phyloP scores from a whole-genome alignment of 2,797 vertebrate genomes.

The Borostomias antarcticus region DNA sequence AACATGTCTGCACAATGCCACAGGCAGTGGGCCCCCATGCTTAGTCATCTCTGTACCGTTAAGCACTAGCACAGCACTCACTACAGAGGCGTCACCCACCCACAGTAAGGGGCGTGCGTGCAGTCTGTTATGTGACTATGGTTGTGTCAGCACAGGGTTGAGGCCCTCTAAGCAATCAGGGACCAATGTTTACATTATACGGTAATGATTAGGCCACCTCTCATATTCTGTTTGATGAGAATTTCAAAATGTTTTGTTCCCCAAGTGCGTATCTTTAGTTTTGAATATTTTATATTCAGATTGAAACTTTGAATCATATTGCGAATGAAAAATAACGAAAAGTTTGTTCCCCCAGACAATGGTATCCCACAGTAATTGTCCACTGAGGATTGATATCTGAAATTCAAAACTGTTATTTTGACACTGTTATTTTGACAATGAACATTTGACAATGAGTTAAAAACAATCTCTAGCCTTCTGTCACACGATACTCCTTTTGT shows the following conservation, averaged over 20 bases:
- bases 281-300: too few species aligned
- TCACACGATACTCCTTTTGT: conserved; percentile 6
- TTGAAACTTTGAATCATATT: too few species aligned
- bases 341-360: too few species aligned
- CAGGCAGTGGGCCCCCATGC: conserved; percentile 61
- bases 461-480: not conserved
- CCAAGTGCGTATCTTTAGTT: not conserved
- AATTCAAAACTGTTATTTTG: not conserved
- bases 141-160: not conserved
- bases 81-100: conserved; percentile 19
- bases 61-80: conserved; percentile 29
- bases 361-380: too few species aligned
- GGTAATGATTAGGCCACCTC: not conserved
- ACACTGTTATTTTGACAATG: too few species aligned
- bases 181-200: too few species aligned
- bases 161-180: not conserved
- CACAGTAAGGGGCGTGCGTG: not conserved
- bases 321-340: too few species aligned
- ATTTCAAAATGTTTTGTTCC: not conserved
- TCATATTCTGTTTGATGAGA: not conserved
- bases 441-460: not conserved
- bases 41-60: conserved; percentile 62
- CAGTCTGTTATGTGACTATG: not conserved
- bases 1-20: conserved; percentile 71
- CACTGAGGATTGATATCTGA: not conserved